Base-by-base conservation (phyloP, 2,797 vertebrate genomes). In the Streptopelia turtur region DNA sequence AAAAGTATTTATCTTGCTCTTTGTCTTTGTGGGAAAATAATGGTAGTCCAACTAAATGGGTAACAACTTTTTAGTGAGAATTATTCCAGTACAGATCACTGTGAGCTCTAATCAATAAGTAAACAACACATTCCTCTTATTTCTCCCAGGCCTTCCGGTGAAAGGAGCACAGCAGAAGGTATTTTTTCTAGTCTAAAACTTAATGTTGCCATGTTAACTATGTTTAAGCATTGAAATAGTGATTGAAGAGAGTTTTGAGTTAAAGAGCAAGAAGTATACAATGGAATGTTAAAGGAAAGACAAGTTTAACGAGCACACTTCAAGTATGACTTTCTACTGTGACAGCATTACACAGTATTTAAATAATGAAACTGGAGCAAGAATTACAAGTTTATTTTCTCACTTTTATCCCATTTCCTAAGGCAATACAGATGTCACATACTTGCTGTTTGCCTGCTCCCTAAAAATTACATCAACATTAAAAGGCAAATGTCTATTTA, bases 401-500 rank as follows among this genome's bases (percentile, higher is more conserved):
- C 93, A 70, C 94, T 93, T 94, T 90, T 74, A 90, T 65, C 56
- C 33, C 53, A 47, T 85, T 61, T 84, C 91, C 91, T 60, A 87
- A 87, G 95, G 95, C 94, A 16, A 71, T 68, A 75, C 77, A 93
- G 88, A 93, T 97, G 91, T 87, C 71, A 80, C 57, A 57, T 81
- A 70, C 90, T 79, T 4, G 1, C 72, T 78, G 10, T 55, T 93
- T 93, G 27, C 33, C 35, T 43, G 11, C 49, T 94, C 63, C 83
- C 83, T 89, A 90, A 93, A 95, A 96, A 80, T 74, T 84, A 55
- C 33, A 90, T 24, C 77, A 63, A 60, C 70, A 61, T 87, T 91
- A 94, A 95, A 93, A 92, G 80, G 80, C 76, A 97, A 96, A 87
- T 50, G 56, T 92, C 91, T 96, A 39, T 86, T 97, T 96, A 96